These are phyloP conservation scores for Sebastes diaconus DNA, from an alignment of 2,797 vertebrate genomes.

Conservation along the genomic window DNA sequence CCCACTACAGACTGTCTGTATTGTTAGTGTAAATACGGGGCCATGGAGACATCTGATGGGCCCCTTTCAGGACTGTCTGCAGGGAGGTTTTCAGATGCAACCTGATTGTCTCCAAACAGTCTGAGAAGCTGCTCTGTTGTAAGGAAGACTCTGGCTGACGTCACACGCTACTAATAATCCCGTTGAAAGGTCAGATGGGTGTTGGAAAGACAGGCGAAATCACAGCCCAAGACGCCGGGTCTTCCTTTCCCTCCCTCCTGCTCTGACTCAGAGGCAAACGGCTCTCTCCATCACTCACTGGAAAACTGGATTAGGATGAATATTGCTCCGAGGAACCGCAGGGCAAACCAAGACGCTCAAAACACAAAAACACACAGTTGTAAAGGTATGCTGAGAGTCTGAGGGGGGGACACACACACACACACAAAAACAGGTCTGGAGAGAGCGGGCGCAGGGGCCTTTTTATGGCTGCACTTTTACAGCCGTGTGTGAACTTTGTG, in stretches of 20 bases:
- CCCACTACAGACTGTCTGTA: background rate
- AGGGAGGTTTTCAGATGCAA: background rate
- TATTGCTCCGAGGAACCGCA: slow-evolving; percentile 53
- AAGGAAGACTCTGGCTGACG: slow-evolving; percentile 10
- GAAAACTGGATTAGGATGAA: slow-evolving; percentile 72
- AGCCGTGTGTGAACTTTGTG: slow-evolving; percentile 70
- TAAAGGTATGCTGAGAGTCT: background rate
- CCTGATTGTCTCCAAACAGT: background rate
- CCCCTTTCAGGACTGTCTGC: background rate
- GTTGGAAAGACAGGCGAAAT: slow-evolving; percentile 15
- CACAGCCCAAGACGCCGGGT: background rate
- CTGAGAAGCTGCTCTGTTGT: background rate
- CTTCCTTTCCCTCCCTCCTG: slow-evolving; percentile 16
- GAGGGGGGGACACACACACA: background rate
- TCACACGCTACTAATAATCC: slow-evolving; percentile 30
- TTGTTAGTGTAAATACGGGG: slow-evolving; percentile 6
- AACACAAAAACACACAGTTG: slow-evolving; percentile 28
- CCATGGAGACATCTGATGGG: background rate
- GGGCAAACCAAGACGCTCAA: slow-evolving; percentile 42
- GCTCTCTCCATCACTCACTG: slow-evolving; percentile 57
- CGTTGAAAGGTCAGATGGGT: slow-evolving; percentile 49
- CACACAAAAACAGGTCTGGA: slow-evolving; percentile 49
- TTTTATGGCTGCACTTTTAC: slow-evolving; percentile 64
- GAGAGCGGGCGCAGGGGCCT: slow-evolving; percentile 31
- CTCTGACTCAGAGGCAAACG: slow-evolving; percentile 41